Evolutionary conservation across 2,113 vertebrate species (phyloP).

Genomic region (Cercopithecus mona): DNA sequence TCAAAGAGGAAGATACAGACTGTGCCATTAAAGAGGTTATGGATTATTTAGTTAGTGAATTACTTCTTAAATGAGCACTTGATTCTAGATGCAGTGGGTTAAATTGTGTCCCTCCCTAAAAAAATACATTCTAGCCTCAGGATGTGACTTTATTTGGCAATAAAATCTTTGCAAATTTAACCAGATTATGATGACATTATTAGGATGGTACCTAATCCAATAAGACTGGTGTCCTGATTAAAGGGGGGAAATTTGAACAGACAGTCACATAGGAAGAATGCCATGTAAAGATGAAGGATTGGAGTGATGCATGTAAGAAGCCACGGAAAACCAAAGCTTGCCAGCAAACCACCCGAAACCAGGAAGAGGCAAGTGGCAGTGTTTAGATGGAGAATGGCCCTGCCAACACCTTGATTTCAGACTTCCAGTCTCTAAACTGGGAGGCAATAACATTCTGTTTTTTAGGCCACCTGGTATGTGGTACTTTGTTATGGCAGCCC

Average conservation of each 20-base stretch:
- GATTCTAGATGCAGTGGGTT: not conserved
- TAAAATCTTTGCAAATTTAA: not conserved
- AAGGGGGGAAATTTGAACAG: not conserved
- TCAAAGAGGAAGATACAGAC: not conserved
- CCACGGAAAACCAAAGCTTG: not conserved
- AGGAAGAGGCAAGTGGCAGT: not conserved
- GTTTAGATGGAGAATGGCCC: not conserved
- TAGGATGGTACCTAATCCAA: not conserved
- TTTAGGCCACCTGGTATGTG: not conserved
- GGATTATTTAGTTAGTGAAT: not conserved
- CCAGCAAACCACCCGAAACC: not conserved
- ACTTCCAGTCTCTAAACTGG: not conserved
- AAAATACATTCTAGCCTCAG: not conserved
- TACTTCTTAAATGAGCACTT: not conserved
- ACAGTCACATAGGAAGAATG: not conserved
- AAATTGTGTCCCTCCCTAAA: not conserved
- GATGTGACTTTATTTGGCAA: constrained; percentile 5
- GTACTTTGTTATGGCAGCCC: not conserved
- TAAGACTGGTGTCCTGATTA: not conserved
- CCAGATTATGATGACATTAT: not conserved
- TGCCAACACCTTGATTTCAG: not conserved
- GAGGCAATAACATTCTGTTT: not conserved
- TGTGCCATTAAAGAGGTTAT: not conserved
- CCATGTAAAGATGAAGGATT: not conserved
- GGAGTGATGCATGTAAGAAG: not conserved